Conservation (phyloP, 2,888 invertebrate species). For the Steinernema scapterisci region DNA sequence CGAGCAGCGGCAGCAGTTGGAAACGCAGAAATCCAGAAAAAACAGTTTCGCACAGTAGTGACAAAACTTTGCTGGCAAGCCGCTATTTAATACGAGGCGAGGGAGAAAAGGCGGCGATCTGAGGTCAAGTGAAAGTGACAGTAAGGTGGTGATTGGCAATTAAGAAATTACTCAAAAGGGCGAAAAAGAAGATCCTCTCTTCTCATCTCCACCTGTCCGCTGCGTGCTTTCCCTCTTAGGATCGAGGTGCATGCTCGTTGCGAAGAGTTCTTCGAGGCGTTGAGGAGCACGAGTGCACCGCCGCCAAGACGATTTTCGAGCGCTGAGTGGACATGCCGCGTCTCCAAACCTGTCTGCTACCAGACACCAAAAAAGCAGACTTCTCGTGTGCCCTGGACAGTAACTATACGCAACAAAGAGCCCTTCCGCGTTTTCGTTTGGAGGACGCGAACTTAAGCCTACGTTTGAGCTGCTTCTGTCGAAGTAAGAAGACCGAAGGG, state of each 20-base stretch:
- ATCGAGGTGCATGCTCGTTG: too few relatives aligned
- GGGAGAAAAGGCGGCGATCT: background rate
- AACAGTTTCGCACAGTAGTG: background rate
- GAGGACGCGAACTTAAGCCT: too few relatives aligned
- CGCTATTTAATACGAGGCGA: background rate
- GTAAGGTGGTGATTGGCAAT: constrained; percentile 8
- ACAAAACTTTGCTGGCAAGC: background rate
- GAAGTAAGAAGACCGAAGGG: too few relatives aligned
- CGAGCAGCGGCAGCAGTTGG: background rate
- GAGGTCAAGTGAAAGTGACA: background rate
- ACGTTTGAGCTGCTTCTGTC: too few relatives aligned
- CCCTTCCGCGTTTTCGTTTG: too few relatives aligned
- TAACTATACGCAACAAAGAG: too few relatives aligned
- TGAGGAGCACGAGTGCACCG: background rate
- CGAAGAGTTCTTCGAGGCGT: background rate
- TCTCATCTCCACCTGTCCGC: background rate
- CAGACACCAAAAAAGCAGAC: constrained; percentile 13
- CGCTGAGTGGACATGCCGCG: constrained; percentile 27
- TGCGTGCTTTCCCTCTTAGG: too few relatives aligned
- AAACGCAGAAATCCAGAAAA: background rate
- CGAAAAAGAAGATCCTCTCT: background rate
- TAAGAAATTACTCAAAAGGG: background rate
- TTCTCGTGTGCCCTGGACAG: background rate
- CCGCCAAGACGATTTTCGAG: constrained; percentile 16
- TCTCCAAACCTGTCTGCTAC: constrained; percentile 15